Percentiles rank a stretch among this genome's conserved stretches.
phyloP scores from a whole-genome alignment of 2,888 invertebrate species.

The Apodemia duryi region DNA sequence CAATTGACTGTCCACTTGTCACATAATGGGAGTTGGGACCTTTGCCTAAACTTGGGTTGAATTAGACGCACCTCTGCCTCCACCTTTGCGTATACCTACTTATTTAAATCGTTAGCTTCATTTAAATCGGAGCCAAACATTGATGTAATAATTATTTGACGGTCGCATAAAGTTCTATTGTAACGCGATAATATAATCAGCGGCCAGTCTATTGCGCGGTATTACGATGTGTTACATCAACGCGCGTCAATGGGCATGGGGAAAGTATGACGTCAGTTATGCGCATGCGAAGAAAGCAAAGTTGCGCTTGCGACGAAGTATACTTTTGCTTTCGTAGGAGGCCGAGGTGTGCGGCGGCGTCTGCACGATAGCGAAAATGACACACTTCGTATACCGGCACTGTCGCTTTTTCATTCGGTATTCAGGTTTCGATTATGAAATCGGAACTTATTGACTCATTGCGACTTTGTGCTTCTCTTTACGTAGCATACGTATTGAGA shows the following conservation, averaged over 20 bases:
- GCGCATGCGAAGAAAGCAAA: slow-evolving; percentile 71
- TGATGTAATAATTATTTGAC: slow-evolving; percentile 16
- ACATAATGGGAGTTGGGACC: too few relatives aligned
- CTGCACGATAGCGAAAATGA: slow-evolving; percentile 75
- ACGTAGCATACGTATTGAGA: slow-evolving; percentile 23
- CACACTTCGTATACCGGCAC: slow-evolving; percentile 57
- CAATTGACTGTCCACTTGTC: too few relatives aligned
- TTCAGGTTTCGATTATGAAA: slow-evolving; percentile 70
- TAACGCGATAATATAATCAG: slow-evolving; percentile 32
- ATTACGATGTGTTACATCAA: slow-evolving; percentile 62
- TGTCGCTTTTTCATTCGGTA: slow-evolving; percentile 68
- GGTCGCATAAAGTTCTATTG: slow-evolving; percentile 27
- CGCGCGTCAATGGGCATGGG: slow-evolving; percentile 58
- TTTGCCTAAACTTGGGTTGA: too few relatives aligned
- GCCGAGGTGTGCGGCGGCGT: slow-evolving; percentile 47
- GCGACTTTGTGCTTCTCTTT: slow-evolving; percentile 41
- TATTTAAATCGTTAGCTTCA: neutral
- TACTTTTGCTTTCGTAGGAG: slow-evolving; percentile 69
- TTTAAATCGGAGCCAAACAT: slow-evolving; percentile 18
- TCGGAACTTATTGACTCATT: slow-evolving; percentile 64
- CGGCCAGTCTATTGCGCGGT: slow-evolving; percentile 43
- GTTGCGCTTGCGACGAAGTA: slow-evolving; percentile 63
- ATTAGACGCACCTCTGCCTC: too few relatives aligned
- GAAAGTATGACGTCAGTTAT: slow-evolving; percentile 71
- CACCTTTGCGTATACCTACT: too few relatives aligned